Percentiles rank a stretch among this genome's conserved stretches.
Conservation (phyloP, 2,797 vertebrate genomes). For the Sebastes iracundus region DNA sequence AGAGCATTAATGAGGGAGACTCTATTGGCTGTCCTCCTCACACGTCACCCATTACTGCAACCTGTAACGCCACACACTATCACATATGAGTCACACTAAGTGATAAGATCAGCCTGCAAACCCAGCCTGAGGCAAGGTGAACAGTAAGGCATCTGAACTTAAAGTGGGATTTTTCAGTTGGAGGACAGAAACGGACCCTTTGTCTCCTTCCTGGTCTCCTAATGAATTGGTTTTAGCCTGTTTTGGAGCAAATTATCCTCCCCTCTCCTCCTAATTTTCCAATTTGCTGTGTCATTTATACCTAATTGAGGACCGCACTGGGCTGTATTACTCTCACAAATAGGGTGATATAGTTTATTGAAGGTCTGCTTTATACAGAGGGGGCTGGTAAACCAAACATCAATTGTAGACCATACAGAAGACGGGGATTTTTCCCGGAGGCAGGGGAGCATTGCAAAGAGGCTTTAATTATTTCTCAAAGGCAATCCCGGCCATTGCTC, state of each 20-base stretch:
- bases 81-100: neutral
- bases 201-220: constrained; percentile 73
- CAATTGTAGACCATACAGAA: constrained; percentile 68
- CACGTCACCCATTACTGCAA: neutral
- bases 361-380: constrained; percentile 77
- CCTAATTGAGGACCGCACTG: constrained; percentile 83
- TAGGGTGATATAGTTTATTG: constrained; percentile 83
- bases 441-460: constrained; percentile 64
- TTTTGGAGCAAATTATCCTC: constrained; percentile 86
- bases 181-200: constrained; percentile 70
- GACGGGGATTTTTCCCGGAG: constrained; percentile 53
- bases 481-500: constrained; percentile 63
- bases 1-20: neutral
- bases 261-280: constrained; percentile 87
- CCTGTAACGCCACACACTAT: neutral
- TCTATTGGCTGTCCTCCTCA: neutral
- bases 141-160: constrained; percentile 46
- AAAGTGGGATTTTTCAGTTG: constrained; percentile 65
- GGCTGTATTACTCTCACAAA: constrained; percentile 83
- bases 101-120: constrained; percentile 7
- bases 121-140: constrained; percentile 49
- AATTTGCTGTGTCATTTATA: constrained; percentile 89
- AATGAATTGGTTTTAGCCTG: constrained; percentile 88
- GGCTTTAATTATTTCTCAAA: constrained; percentile 80
- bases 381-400: constrained; percentile 73